Evolutionary conservation across 2,113 vertebrate species (phyloP).

Genomic region (Pangasianodon gigas): DNA sequence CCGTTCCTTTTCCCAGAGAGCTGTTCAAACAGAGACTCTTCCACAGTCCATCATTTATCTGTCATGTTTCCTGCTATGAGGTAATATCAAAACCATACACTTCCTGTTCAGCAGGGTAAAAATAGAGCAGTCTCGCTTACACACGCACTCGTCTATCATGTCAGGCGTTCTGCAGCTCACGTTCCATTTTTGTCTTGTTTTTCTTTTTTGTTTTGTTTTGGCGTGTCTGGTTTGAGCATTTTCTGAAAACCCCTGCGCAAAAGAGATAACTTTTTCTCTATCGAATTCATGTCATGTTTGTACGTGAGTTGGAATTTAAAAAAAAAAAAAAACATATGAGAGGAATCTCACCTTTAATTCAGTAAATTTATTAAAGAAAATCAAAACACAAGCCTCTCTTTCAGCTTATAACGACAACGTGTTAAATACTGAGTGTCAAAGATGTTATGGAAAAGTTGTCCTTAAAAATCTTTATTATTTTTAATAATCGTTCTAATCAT

Average conservation of each 20-base stretch:
- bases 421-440: too few relatives aligned
- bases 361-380: neutral
- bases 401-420: too few relatives aligned
- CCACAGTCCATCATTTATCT: constrained; percentile 50
- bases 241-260: too few relatives aligned
- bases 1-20: constrained; percentile 48
- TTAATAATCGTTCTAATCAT: too few relatives aligned
- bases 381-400: too few relatives aligned
- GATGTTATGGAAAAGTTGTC: too few relatives aligned
- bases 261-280: too few relatives aligned
- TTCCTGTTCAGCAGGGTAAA: constrained; percentile 15
- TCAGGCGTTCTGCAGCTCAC: neutral
- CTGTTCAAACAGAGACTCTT: constrained; percentile 52
- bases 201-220: too few relatives aligned
- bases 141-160: neutral
- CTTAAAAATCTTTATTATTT: too few relatives aligned
- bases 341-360: neutral
- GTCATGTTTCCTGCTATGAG: constrained; percentile 38
- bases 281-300: too few relatives aligned
- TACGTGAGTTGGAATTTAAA: too few relatives aligned
- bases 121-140: neutral
- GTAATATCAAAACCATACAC: constrained; percentile 57
- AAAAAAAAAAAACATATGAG: neutral
- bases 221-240: neutral
- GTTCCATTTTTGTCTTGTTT: too few relatives aligned